A percentile compares a stretch with the other conserved stretches of the same genome.
Conservation (phyloP, 64 coral and sea anemone genomes). For the Pocillopora damicornis region DNA sequence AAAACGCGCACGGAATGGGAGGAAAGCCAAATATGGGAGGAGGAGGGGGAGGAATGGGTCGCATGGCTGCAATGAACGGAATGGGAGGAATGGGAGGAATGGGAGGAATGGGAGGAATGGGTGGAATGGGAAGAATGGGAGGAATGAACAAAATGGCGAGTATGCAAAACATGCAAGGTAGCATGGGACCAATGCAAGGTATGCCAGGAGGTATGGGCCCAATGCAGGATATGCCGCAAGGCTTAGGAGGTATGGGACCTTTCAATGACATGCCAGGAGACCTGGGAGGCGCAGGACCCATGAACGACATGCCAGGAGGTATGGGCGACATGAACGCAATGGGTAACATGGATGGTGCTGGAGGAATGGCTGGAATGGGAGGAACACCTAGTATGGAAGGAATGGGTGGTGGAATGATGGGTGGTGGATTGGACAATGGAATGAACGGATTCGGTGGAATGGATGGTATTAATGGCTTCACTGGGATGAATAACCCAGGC, state of each 20-base stretch:
- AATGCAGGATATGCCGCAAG: not conserved
- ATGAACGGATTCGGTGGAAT: conserved; percentile 21
- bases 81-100: conserved; percentile 38
- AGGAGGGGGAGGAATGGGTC: conserved; percentile 11
- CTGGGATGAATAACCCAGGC: not conserved
- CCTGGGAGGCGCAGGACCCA: not conserved
- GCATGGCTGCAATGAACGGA: not conserved
- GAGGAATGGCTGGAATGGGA: not conserved
- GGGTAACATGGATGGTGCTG: not conserved
- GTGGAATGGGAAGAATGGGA: conserved; percentile 3
- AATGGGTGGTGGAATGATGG: not conserved
- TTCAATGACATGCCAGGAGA: conserved; percentile 9
- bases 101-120: conserved; percentile 48
- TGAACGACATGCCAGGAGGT: conserved; percentile 13
- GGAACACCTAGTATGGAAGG: not conserved
- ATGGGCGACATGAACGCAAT: not conserved
- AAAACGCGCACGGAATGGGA: conserved; percentile 30
- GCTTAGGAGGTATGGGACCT: not conserved
- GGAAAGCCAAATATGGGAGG: conserved; percentile 29
- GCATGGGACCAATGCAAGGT: conserved; percentile 24
- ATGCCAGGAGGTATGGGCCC: not conserved
- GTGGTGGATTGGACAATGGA: not conserved
- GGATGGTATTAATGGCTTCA: conserved; percentile 6
- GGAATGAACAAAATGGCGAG: conserved; percentile 7
- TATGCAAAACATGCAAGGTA: conserved; percentile 29